phyloP scores from a whole-genome alignment of 2,113 vertebrate genomes.

The Gobiocypris rarus region DNA sequence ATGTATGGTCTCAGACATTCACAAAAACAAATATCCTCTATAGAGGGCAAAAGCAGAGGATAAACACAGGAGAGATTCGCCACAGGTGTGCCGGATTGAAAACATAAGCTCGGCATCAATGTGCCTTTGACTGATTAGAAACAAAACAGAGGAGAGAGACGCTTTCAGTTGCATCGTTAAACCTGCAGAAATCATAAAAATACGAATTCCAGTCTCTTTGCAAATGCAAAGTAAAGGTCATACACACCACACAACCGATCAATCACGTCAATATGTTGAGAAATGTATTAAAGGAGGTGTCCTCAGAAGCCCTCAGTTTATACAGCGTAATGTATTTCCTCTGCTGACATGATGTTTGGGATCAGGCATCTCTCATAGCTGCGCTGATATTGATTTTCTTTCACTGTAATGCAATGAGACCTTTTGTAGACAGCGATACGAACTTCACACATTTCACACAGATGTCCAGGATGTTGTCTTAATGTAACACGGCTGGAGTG shows the following conservation, averaged over 20 bases:
- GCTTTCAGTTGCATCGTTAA: not conserved
- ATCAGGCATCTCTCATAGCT: not conserved
- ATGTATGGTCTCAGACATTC: not conserved
- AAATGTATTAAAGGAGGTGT: not conserved
- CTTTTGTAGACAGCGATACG: not conserved
- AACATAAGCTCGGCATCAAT: not conserved
- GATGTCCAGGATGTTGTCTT: not conserved
- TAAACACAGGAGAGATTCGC: not conserved
- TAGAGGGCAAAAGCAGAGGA: not conserved
- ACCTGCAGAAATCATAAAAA: not conserved
- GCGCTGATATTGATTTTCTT: not conserved
- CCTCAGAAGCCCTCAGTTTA: not conserved
- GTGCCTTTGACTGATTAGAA: constrained; percentile 29
- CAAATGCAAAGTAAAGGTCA: not conserved
- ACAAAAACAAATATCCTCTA: not conserved
- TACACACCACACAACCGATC: not conserved
- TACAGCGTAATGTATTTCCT: not conserved
- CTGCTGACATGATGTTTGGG: not conserved
- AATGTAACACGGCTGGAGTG: not conserved
- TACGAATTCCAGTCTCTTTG: not conserved
- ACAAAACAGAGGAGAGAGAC: not conserved
- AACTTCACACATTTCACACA: not conserved
- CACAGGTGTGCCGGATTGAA: not conserved
- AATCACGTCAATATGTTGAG: not conserved
- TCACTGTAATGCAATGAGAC: not conserved